Evolutionary conservation across 1,140 invertebrate genomes (phyloP), one percentile per base, ranked within the genome.

Genomic region (Philaenus spumarius): DNA sequence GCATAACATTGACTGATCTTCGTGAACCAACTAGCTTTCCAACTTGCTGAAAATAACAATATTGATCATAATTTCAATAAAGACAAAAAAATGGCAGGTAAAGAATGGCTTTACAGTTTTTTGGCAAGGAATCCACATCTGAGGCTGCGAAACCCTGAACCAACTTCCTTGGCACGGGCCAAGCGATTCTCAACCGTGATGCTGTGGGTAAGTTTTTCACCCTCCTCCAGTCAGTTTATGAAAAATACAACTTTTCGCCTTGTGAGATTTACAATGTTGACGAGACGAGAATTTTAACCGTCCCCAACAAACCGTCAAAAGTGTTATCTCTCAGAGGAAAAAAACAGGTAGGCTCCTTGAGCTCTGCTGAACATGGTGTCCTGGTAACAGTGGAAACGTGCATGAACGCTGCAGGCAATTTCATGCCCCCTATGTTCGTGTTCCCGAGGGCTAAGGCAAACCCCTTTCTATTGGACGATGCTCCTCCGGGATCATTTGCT

Each of bases 241-340:
- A 55, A 46, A 59, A 61, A 30, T 17, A 59, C 34, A 46, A 58
- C 9, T 66, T 56, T 52, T 6, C 12, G 19, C 42, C 62, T 55
- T 30, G 60, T 40, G 55, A 61, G 34, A 64, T 72, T 15, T 74
- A 67, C 55, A 74, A 74, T 66, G 56, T 68, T 47, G 68, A 72
- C 59, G 69, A 72, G 47, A 74, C 68, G 26, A 72, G 72, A 12
- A 37, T 71, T 19, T 68, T 65, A 12, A 72, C 67, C 30, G 69
- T 73, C 26, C 64, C 64, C 17, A 14, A 19, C 15, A 46, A 54
- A 15, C 26, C 20, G 26, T 47, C 51, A 30, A 69, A 68, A 62
- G n/a, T 72, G 19, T 43, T 74, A 15, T 65, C 66, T 42, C 47
- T 48, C 6, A 66, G 68, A 59, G 68, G 66, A 39, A 67, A 63